Conservation (phyloP, 2,113 vertebrate species). For the Phasianus colchicus region DNA sequence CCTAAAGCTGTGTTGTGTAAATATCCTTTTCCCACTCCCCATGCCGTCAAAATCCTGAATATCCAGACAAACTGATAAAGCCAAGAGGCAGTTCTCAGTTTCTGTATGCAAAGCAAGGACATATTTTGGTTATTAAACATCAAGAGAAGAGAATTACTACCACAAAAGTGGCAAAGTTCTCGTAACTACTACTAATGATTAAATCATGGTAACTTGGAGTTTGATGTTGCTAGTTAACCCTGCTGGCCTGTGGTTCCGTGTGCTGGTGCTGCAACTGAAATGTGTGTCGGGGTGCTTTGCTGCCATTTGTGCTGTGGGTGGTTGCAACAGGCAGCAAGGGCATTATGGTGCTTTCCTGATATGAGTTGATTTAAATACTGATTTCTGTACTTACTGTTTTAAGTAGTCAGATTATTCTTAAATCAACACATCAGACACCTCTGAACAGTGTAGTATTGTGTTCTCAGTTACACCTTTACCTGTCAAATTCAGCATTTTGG, state of each 20-base stretch:
- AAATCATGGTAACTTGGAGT: not conserved
- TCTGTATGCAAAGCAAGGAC: not conserved
- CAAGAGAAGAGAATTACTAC: not conserved
- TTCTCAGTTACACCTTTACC: not conserved
- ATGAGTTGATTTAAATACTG: not conserved
- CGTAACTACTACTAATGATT: not conserved
- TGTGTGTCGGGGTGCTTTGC: rapidly evolving
- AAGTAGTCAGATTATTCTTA: not conserved
- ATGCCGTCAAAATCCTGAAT: not conserved
- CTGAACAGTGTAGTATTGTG: not conserved
- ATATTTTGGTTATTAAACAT: not conserved
- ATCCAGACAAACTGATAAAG: constrained; percentile 42
- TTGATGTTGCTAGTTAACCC: not conserved
- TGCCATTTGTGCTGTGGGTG: not conserved
- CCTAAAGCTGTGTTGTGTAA: constrained; percentile 47
- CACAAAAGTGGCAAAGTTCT: not conserved
- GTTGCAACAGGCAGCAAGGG: not conserved
- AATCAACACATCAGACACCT: not conserved
- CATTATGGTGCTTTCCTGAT: not conserved
- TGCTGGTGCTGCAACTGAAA: not conserved
- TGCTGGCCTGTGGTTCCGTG: not conserved
- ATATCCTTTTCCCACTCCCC: constrained; percentile 51
- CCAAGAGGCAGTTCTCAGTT: constrained; percentile 19
- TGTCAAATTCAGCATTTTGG: not conserved
- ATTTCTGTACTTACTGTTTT: not conserved